Percentiles rank a stretch among this genome's conserved stretches.
phyloP scores from a whole-genome alignment of 2,888 invertebrate species.

The Exephanes ischioxanthus region DNA sequence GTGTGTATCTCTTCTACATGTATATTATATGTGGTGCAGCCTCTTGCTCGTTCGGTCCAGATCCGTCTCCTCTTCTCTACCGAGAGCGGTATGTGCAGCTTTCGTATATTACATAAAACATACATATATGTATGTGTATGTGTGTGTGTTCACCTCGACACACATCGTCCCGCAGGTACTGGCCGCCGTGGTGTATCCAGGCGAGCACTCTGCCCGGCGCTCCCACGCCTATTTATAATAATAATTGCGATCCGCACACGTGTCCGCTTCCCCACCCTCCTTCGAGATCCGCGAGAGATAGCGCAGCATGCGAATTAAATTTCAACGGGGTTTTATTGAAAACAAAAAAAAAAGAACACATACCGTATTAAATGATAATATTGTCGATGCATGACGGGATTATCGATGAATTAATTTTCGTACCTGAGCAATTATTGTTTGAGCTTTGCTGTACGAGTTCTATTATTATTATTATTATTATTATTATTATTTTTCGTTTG shows the following conservation, averaged over 20 bases:
- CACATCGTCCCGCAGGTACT: constrained; percentile 2
- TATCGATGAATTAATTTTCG: neutral
- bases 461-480: neutral
- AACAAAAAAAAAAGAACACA: neutral
- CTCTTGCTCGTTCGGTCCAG: constrained; percentile 30
- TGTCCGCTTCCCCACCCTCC: neutral
- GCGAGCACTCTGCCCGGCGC: constrained; percentile 2
- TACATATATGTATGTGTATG: neutral
- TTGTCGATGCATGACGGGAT: neutral
- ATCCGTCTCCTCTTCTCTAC: constrained; percentile 43
- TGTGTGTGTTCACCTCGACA: constrained; percentile 17
- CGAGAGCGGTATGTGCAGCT: constrained; percentile 9
- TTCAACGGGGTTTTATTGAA: neutral
- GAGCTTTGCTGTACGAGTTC: neutral
- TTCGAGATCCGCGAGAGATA: neutral
- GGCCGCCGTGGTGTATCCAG: constrained; percentile 2
- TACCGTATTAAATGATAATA: neutral
- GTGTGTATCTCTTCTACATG: neutral
- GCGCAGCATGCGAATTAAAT: neutral
- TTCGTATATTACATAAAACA: neutral
- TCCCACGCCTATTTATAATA: constrained; percentile 32
- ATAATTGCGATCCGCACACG: constrained; percentile 11
- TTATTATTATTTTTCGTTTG: neutral
- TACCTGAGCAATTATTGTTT: neutral
- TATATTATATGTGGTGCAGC: neutral